Evolutionary conservation across 2,113 vertebrate genomes (phyloP).

Genomic region (Cheilinus undulatus): DNA sequence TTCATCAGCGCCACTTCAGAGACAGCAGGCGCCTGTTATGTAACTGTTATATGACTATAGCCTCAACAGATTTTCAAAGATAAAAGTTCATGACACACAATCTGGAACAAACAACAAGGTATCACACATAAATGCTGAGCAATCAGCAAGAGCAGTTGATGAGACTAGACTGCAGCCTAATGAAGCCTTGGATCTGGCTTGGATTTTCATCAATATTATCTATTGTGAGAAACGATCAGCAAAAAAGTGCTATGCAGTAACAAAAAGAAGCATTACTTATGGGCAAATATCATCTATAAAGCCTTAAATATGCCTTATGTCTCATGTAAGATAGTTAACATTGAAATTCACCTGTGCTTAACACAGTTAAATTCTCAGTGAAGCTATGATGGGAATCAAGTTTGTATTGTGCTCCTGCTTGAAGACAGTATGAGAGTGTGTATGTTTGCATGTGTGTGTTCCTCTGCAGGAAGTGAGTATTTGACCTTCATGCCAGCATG

Average conservation of each 20-base stretch:
- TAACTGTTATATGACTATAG: background rate
- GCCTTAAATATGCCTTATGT: too few relatives aligned
- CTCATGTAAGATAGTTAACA: background rate
- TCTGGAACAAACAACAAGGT: background rate
- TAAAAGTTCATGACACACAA: background rate
- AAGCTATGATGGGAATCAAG: background rate
- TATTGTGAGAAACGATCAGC: too few relatives aligned
- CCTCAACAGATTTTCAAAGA: background rate
- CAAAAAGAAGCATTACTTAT: too few relatives aligned
- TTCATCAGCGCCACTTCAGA: background rate
- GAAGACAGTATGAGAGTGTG: background rate
- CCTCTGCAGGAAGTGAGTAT: conserved; percentile 23
- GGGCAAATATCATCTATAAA: too few relatives aligned
- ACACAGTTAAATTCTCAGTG: background rate
- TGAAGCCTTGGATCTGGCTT: too few relatives aligned
- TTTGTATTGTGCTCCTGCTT: background rate
- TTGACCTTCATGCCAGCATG: conserved; percentile 60
- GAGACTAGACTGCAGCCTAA: too few relatives aligned
- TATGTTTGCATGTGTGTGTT: background rate
- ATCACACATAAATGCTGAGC: background rate
- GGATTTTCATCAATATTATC: too few relatives aligned
- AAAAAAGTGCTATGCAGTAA: too few relatives aligned
- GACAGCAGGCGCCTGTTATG: background rate
- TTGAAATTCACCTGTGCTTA: background rate
- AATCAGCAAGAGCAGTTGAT: too few relatives aligned